Evolutionary conservation across 1,140 invertebrate species (phyloP), one percentile per base, ranked within the genome.

Genomic region (Bradynema listronoti): DNA sequence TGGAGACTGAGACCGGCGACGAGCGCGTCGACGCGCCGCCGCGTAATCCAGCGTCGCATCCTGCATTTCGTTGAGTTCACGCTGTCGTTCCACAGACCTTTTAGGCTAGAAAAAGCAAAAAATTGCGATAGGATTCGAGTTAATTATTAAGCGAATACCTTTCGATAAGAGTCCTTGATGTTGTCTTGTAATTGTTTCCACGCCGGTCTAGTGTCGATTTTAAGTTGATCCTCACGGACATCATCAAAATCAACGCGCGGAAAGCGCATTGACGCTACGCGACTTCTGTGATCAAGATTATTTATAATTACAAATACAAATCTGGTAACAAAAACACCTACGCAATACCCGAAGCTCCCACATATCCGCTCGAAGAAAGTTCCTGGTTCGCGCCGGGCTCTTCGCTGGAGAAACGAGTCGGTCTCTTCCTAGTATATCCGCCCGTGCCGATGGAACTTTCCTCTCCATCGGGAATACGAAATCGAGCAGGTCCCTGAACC

Each of bases 211-310:
- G 46, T 51, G 22, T 66, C 59, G 27, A 41, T 11, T n/a, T n/a
- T n/a, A 27, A 55, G 36, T 3, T 57, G 19, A 27, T 76, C 73
- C 5, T 66, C 58, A 27, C 65, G 24, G 42, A 71, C 56, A 62
- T 76, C 73, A 42, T 76, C 73, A 51, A 76, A 72, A 33, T 74
- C 72, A 24, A 77, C 67, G 33, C 75, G 52, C 11, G 68, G 54
- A 61, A 76, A 77, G 11, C 39, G 54, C n/a, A n/a, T n/a, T n/a
- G n/a, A n/a, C n/a, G n/a, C n/a, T n/a, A n/a, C n/a, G n/a, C n/a
- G n/a, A n/a, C n/a, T n/a, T n/a, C n/a, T n/a, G n/a, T n/a, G n/a
- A n/a, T n/a, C n/a, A n/a, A n/a, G n/a, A n/a, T n/a, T n/a, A n/a
- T n/a, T n/a, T n/a, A n/a, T n/a, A n/a, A n/a, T n/a, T n/a, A n/a